Base-by-base conservation (phyloP, 2,888 invertebrate species). In the Abrostola tripartita region DNA sequence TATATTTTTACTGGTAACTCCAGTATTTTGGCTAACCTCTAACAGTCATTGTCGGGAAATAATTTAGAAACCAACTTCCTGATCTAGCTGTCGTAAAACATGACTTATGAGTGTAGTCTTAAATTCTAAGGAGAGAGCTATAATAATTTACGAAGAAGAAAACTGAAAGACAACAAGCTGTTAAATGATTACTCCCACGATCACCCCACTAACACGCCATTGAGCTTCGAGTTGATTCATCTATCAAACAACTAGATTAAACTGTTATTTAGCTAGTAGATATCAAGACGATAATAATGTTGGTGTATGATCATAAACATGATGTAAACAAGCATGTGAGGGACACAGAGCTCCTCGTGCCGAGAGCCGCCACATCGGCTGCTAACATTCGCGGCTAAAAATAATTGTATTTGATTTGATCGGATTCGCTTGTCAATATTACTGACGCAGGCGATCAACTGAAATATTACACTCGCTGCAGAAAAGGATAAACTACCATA, bases 371-470 rank as follows among this genome's bases (percentile, higher is more conserved):
- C n/a, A 38, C 37, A 0, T 11, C n/a, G 11, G 9, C 6, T 11
- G 6, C 6, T 7, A 7, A 38, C 36, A 58, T 36, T 38, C 14
- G 38, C 51, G 51, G 65, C 66, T 74, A 78, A 79, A 78, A 72
- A 76, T 79, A 78, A 65, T 72, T 55, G 60, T 65, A 62, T 77
- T 65, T 62, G 53, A 65, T 78, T 68, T 65, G 69, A 68, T 76
- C 59, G 58, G 57, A 47, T 49, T 40, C 56, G 58, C 49, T 55
- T 52, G 71, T 57, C 69, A 65, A 58, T 44, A 55, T 7, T 4
- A 7, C 11, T 11, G 55, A 52, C 49, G 63, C 24, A 59, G 35
- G 58, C 50, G n/a, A 7, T 7, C 50, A 50, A n/a, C 37, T 41
- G 68, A 37, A 38, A 52, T 58, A 62, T 62, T 41, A 49, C 24